phyloP scores from a whole-genome alignment of 2,797 vertebrate species.

The Pempheris klunzingeri region DNA sequence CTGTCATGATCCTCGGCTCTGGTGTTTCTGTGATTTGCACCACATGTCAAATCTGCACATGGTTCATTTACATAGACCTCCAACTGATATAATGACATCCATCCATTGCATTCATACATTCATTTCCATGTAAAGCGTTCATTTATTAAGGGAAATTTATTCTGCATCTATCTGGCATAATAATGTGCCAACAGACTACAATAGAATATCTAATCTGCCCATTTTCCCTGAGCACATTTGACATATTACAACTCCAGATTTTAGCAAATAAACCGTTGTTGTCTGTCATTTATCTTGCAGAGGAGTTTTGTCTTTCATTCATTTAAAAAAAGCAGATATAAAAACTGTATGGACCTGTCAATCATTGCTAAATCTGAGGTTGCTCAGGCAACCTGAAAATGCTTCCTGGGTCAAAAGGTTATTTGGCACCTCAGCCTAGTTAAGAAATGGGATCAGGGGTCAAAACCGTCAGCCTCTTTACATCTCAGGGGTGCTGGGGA shows the following conservation, averaged over 20 bases:
- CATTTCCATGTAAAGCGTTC: constrained; percentile 85
- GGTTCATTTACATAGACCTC: constrained; percentile 83
- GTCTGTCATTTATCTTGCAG: constrained; percentile 41
- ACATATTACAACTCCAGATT: constrained; percentile 39
- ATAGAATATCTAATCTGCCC: constrained; percentile 75
- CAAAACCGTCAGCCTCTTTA: constrained; percentile 88
- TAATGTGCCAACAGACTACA: constrained; percentile 74
- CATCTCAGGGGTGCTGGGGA: constrained; percentile 84
- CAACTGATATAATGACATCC: constrained; percentile 83
- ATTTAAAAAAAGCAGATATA: constrained; percentile 35
- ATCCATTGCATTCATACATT: constrained; percentile 83
- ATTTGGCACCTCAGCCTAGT: constrained; percentile 88
- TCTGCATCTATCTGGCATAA: constrained; percentile 78
- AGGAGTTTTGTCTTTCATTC: constrained; percentile 39
- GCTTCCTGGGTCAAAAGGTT: constrained; percentile 89
- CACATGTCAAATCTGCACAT: constrained; percentile 81
- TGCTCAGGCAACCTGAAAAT: constrained; percentile 86
- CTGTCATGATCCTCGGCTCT: constrained; percentile 76
- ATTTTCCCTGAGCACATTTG: constrained; percentile 60
- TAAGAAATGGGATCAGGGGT: constrained; percentile 90
- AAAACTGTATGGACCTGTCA: constrained; percentile 79
- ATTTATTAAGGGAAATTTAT: constrained; percentile 86
- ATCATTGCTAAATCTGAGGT: constrained; percentile 85
- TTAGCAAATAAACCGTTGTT: constrained; percentile 29
- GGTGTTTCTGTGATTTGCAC: constrained; percentile 77